Evolutionary conservation across 1,140 invertebrate genomes (phyloP), one percentile per base, ranked within the genome.

Genomic region (Nylanderia fulva): DNA sequence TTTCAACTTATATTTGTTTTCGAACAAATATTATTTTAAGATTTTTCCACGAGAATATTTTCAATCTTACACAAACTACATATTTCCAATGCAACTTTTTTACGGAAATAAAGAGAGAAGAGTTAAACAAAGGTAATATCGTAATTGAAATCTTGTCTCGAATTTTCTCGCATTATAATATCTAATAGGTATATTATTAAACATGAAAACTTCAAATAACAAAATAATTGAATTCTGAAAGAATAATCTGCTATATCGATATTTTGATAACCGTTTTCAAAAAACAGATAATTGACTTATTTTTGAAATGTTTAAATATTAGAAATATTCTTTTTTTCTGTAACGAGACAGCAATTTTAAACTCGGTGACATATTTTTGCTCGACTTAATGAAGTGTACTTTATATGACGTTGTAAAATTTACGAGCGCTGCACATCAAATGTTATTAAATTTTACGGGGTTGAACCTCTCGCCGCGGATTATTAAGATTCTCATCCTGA

Each of bases 401-500:
- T 82, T 58, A 58, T 60, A 82, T 13, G 77, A 33, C 52, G 52
- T 58, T 80, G 64, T 72, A 72, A 82, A 82, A 82, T 82, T 82
- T 82, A 82, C 13, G 66, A 82, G 66, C 77, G 24, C 18, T 13
- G 54, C 52, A 39, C 52, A 82, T 82, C 66, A 45, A 82, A 82
- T 82, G 66, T 82, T 82, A 82, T 82, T 72, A 82, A 82, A 82
- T 82, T 82, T 82, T 82, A 72, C 77, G 66, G 66, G 77, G 27
- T 58, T 82, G 39, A 82, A 82, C 13, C 39, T 82, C 66, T 82
- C 36, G 64, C 33, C 36, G 36, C 66, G 66, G 27, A 82, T 82
- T 82, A 82, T 82, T 82, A 82, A 82, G 77, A 82, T 82, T 72
- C 36, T 72, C 27, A 60, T 82, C 60, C 27, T 8, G 8, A 58